Percentiles rank a stretch among this genome's conserved stretches.
phyloP scores from a whole-genome alignment of 2,113 vertebrate genomes.

The Cariama cristata region DNA sequence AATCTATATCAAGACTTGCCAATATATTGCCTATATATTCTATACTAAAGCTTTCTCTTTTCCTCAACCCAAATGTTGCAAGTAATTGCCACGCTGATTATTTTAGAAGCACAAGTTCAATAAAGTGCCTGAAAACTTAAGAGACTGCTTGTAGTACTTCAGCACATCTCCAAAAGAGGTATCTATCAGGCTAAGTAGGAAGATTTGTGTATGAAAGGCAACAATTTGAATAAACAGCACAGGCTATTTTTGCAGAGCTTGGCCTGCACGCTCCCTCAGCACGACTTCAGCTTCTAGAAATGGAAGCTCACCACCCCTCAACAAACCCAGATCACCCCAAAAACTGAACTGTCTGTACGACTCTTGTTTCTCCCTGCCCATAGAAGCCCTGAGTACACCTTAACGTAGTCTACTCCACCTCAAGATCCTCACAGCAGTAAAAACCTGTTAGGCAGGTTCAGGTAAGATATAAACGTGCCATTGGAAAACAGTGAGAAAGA shows the following conservation, averaged over 20 bases:
- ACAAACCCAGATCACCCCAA: not conserved
- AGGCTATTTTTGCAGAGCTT: not conserved
- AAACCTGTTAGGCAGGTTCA: conserved; percentile 15
- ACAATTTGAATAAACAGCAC: not conserved
- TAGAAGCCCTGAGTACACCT: not conserved
- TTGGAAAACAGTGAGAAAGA: not conserved
- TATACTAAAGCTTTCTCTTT: not conserved
- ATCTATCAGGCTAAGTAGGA: not conserved
- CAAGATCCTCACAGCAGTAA: not conserved
- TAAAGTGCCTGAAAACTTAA: not conserved
- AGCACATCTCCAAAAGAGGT: not conserved
- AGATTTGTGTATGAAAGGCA: not conserved
- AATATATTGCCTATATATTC: not conserved
- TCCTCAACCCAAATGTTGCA: not conserved
- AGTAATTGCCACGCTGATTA: not conserved
- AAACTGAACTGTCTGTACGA: not conserved
- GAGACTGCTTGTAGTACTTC: not conserved
- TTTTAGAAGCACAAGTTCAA: not conserved
- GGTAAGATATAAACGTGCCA: rapidly evolving
- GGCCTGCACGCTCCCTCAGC: rapidly evolving
- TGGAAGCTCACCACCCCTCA: not conserved
- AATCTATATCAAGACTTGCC: rapidly evolving
- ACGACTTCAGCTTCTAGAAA: not conserved
- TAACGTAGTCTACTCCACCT: not conserved
- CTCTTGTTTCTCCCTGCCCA: not conserved